Base-by-base conservation (phyloP, 1,140 invertebrate genomes). In the Trichonephila inaurata region DNA sequence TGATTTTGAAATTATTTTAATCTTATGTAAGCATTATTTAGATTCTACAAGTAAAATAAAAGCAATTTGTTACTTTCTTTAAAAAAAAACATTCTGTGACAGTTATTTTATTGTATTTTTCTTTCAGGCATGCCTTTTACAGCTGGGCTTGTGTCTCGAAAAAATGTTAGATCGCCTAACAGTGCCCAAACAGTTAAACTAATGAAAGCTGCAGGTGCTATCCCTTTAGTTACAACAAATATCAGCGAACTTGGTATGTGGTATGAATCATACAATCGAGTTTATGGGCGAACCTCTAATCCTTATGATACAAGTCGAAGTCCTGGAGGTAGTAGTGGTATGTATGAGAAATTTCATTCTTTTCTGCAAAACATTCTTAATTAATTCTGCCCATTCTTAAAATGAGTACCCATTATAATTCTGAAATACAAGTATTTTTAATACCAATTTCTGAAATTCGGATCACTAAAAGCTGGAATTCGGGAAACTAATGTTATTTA, bases 231-330 rank as follows among this genome's bases (percentile, higher is more conserved):
- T 69, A 97, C 98, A 0, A 98, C 98, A 2, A 98, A 98, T 96
- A 96, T 99, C 69, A 98, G 98, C 95, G 99, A 99, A 44, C 97
- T 98, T 94, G 97, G 97, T 94, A 95, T 97, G 51, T 97, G 97
- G 96, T 98, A 98, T 97, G 99, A 99, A 96, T 98, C 97, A 8
- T 97, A 97, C 86, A 99, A 99, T 95, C 97, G 97, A n/a, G 96
- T 99, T 12, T 98, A 99, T 95, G 99, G 98, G 0, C 95, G 96
- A 72, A 98, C 98, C 0, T 97, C 97, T 60, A 99, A 99, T 96
- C 98, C 99, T 0, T 99, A 99, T 95, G 97, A 99, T 94, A 97
- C 97, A 0, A 97, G 97, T 6, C 96, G 98, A 87, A 98, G 98
- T 94, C 97, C 98, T 28, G 98, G 97, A 0, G 98, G 98, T n/a